Conservation (phyloP, 2,113 vertebrate species). For the Psilopogon haemacephalus region DNA sequence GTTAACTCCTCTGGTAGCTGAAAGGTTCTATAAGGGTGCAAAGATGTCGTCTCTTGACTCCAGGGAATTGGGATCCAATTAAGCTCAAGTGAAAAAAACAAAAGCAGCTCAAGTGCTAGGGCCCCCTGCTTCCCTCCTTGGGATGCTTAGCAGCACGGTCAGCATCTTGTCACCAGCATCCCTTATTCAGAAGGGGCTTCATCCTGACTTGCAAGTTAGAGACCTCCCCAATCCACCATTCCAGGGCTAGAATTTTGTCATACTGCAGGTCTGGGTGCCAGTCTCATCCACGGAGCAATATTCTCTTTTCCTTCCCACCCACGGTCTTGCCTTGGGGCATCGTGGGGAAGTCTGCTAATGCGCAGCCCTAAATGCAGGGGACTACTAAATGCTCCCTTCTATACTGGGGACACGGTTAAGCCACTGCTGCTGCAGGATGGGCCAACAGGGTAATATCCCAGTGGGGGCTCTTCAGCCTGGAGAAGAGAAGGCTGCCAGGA, state of each 20-base stretch:
- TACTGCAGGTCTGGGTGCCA: background rate
- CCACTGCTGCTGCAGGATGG: background rate
- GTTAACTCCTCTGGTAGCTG: background rate
- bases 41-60: background rate
- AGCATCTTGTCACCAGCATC: background rate
- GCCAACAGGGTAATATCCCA: background rate
- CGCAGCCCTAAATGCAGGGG: background rate
- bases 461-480: too few species aligned
- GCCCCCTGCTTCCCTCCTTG: background rate
- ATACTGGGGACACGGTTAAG: background rate
- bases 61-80: background rate
- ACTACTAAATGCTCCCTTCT: background rate
- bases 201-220: background rate
- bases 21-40: background rate
- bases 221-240: rapidly evolving
- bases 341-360: rapidly evolving
- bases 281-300: background rate
- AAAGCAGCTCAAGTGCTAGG: background rate
- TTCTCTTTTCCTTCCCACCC: background rate
- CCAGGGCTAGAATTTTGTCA: background rate
- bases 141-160: background rate
- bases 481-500: too few species aligned
- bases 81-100: background rate
- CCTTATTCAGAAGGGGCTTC: background rate
- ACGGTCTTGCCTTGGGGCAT: background rate